Percentiles rank a stretch among this genome's conserved stretches.
These are phyloP conservation scores for Himalopsyche kuldschensis DNA, from an alignment of 2,888 invertebrate genomes.

Conservation along the genomic window DNA sequence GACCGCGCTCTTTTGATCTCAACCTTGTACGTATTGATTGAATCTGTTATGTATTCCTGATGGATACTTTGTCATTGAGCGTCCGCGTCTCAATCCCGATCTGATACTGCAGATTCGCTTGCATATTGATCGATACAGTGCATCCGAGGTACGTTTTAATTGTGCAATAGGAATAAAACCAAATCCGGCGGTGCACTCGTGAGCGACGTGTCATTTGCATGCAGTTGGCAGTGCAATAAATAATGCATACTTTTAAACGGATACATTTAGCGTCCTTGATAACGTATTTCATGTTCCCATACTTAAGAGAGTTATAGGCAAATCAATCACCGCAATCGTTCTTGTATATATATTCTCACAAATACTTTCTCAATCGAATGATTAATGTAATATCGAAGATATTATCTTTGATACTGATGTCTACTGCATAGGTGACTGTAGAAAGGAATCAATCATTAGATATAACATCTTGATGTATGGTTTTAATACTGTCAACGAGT, in stretches of 20 bases:
- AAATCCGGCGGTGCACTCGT: neutral
- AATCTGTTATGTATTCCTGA: neutral
- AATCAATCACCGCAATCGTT: too few species aligned
- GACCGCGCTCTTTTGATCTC: slow-evolving; percentile 8
- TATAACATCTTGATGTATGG: neutral
- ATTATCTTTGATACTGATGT: neutral
- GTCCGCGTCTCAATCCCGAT: slow-evolving; percentile 13
- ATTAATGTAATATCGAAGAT: neutral
- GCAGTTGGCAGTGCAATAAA: neutral
- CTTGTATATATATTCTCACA: too few species aligned
- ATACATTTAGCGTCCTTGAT: neutral
- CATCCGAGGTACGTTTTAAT: neutral
- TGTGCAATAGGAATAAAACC: neutral
- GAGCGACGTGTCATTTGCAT: neutral
- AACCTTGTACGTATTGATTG: neutral
- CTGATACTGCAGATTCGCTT: slow-evolving; percentile 4
- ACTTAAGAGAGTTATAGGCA: too few species aligned
- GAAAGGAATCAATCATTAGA: neutral
- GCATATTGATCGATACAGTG: neutral
- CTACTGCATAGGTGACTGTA: neutral
- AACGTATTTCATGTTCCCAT: too few species aligned
- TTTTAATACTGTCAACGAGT: neutral
- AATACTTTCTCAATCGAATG: neutral
- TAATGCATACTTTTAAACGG: neutral
- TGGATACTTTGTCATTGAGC: neutral